Evolutionary conservation across 2,113 vertebrate species (phyloP).

Genomic region (Notothenia rossii): DNA sequence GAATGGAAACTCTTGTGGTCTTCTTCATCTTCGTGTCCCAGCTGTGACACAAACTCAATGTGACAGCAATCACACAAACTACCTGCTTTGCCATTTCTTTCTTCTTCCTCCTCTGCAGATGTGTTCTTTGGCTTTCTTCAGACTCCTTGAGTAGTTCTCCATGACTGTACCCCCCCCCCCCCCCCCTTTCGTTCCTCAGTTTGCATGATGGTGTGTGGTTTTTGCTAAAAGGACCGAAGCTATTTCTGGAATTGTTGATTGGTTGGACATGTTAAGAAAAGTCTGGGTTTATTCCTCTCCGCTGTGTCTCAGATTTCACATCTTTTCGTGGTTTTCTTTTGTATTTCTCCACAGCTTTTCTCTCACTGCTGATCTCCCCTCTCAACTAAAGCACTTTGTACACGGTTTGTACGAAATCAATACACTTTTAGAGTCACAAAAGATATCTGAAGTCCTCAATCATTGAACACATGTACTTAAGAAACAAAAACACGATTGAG

Average conservation of each 20-base stretch:
- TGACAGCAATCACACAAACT: slow-evolving; percentile 56
- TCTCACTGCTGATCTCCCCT: neutral
- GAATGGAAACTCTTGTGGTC: slow-evolving; percentile 37
- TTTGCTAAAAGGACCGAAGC: slow-evolving; percentile 50
- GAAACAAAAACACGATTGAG: neutral
- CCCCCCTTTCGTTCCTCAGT: slow-evolving; percentile 1
- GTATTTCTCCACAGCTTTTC: no score
- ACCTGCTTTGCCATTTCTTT: slow-evolving; percentile 53
- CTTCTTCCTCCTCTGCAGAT: neutral
- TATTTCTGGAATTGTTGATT: slow-evolving; percentile 64
- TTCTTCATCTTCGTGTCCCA: slow-evolving; percentile 31
- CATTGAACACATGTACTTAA: no score
- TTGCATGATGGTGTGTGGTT: slow-evolving; percentile 42
- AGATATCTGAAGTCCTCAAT: no score
- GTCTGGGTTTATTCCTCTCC: slow-evolving; percentile 65
- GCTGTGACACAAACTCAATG: slow-evolving; percentile 66
- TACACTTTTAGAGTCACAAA: no score
- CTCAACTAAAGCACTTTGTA: neutral
- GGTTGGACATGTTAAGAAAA: slow-evolving; percentile 53
- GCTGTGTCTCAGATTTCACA: slow-evolving; percentile 56
- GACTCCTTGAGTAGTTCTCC: slow-evolving; percentile 72
- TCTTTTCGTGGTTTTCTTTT: slow-evolving; percentile 2
- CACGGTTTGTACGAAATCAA: neutral
- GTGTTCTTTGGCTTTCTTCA: slow-evolving; percentile 39
- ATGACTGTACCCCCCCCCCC: neutral